phyloP scores from a whole-genome alignment of 1,140 invertebrate genomes.

The Antheraea pernyi region DNA sequence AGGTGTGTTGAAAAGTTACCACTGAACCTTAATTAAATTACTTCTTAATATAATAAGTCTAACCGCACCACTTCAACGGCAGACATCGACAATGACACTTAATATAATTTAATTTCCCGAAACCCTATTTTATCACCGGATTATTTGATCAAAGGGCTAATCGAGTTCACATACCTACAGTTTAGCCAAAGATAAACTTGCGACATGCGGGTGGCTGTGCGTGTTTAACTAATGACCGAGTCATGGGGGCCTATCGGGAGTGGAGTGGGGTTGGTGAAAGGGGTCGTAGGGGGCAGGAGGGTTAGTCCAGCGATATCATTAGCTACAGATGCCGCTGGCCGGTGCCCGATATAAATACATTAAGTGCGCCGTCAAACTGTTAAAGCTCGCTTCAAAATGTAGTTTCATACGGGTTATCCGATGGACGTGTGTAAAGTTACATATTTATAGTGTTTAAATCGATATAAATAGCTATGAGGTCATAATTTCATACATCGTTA shows the following conservation, averaged over 20 bases:
- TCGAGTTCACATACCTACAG: conserved; percentile 73
- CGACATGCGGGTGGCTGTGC: conserved; percentile 75
- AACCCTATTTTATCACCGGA: conserved; percentile 74
- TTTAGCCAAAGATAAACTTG: conserved; percentile 77
- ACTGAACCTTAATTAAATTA: background rate
- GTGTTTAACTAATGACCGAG: conserved; percentile 78
- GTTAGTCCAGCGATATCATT: conserved; percentile 69
- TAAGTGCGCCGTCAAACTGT: conserved; percentile 73
- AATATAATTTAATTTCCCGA: conserved; percentile 76
- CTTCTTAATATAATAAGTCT: background rate
- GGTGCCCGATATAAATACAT: conserved; percentile 73
- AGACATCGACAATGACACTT: conserved; percentile 65
- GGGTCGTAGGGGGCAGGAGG: conserved; percentile 20
- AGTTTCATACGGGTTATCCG: conserved; percentile 44
- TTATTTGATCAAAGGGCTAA: conserved; percentile 79
- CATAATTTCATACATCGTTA: too few species aligned
- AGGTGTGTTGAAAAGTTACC: background rate
- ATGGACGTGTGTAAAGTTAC: background rate
- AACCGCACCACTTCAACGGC: background rate
- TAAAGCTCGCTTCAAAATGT: conserved; percentile 54
- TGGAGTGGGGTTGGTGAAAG: conserved; percentile 14
- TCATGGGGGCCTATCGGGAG: conserved; percentile 48
- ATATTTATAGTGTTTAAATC: too few species aligned
- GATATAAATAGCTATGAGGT: too few species aligned
- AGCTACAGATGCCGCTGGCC: conserved; percentile 74